Evolutionary conservation across 2,113 vertebrate genomes (phyloP).

Genomic region (Onychorhynchus coronatus): DNA sequence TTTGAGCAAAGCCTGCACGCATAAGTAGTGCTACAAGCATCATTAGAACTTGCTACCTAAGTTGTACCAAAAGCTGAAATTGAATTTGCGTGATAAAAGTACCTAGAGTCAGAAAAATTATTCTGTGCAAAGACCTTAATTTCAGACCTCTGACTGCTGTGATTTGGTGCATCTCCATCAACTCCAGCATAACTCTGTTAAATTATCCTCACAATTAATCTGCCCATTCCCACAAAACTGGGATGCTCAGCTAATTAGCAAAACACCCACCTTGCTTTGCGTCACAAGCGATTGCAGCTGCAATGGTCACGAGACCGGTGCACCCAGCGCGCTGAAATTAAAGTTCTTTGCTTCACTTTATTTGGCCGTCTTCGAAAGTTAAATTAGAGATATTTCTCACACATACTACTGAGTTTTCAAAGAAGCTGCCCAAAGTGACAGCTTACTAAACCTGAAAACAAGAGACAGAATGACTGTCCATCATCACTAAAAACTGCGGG

Average conservation of each 20-base stretch:
- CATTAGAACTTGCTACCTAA: background rate
- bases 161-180: background rate
- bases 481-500: background rate
- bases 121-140: background rate
- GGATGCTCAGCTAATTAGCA: background rate
- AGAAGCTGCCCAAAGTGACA: background rate
- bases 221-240: background rate
- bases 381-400: too few species aligned
- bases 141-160: background rate
- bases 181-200: background rate
- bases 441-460: background rate
- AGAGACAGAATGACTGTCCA: background rate
- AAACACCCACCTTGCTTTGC: background rate
- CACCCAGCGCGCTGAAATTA: too few species aligned
- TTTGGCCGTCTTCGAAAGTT: too few species aligned
- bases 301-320: too few species aligned
- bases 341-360: too few species aligned
- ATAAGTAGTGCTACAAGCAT: background rate
- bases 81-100: background rate
- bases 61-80: background rate
- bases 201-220: background rate
- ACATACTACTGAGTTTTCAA: background rate
- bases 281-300: background rate
- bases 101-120: background rate
- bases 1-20: background rate